Evolutionary conservation across 2,888 invertebrate genomes (phyloP), one percentile per base, ranked within the genome.

Genomic region (Clepsis dumicolana): DNA sequence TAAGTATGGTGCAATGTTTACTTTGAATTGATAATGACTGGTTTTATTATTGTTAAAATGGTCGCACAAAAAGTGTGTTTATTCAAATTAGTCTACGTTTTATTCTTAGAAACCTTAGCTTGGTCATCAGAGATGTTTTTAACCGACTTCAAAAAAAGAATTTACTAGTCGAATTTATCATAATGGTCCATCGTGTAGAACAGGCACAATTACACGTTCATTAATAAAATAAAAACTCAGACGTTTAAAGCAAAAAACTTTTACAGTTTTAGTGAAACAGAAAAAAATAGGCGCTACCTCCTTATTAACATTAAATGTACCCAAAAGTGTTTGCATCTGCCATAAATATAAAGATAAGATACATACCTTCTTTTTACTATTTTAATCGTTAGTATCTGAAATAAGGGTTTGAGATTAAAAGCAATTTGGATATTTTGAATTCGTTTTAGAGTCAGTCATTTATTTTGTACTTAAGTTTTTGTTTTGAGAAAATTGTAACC

Each of bases 1-100:
- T 44, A 16, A 16, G 18, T 44, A 25, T 64, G 64, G 16, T n/a
- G 63, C 18, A 63, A 56, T 56, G 48, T 35, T 44, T 59, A n/a
- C 12, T 64, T 56, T 25, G 56, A 14, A 27, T 48, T 32, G 21
- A 12, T 48, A 44, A 24, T 50, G 48, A 5, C 16, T 35, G 14
- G 8, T 48, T 35, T 50, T 57, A 35, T 44, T 18, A 44, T 44
- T 44, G 16, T 18, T 18, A 8, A 16, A 44, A 16, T n/a, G 5
- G 18, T 16, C 4, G n/a, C n/a, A n/a, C 0, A 0, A 38, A 38
- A 32, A 32, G 32, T 32, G n/a, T n/a, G n/a, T n/a, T n/a, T n/a
- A n/a, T n/a, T n/a, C n/a, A n/a, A n/a, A n/a, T n/a, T n/a, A n/a
- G n/a, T n/a, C n/a, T n/a, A n/a, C n/a, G n/a, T n/a, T n/a, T n/a